These are phyloP conservation scores for Drosophila falleni DNA, from an alignment of 2,888 invertebrate species.

Conservation along the genomic window DNA sequence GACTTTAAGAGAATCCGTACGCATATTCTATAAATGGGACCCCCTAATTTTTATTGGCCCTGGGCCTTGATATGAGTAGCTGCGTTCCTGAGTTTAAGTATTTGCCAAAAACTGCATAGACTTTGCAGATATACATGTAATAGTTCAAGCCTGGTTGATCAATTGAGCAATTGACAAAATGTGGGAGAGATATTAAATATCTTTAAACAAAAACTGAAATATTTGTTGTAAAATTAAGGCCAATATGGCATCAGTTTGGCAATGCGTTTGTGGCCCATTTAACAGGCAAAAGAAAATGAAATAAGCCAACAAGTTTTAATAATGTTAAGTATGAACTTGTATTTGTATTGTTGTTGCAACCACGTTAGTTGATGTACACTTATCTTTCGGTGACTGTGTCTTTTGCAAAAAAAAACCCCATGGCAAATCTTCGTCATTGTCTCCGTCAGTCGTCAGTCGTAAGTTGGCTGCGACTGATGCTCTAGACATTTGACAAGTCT, in stretches of 20 bases:
- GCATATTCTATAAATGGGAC: too few relatives aligned
- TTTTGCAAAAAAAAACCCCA: constrained; percentile 24
- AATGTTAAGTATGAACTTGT: constrained; percentile 14
- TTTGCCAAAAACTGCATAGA: neutral
- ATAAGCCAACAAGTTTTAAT: constrained; percentile 34
- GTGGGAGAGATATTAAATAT: neutral
- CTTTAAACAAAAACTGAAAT: neutral
- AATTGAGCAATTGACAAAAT: neutral
- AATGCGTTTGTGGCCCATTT: constrained; percentile 46
- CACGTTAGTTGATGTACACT: constrained; percentile 27
- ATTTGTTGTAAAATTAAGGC: constrained; percentile 22
- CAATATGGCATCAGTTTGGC: constrained; percentile 23
- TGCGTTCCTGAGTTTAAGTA: too few relatives aligned
- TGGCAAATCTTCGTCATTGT: constrained; percentile 29
- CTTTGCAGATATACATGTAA: neutral
- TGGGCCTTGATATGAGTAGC: too few relatives aligned
- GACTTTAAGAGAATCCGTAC: too few relatives aligned
- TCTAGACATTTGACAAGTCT: constrained; percentile 36
- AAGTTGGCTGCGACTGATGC: constrained; percentile 40
- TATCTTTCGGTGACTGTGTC: constrained; percentile 4
- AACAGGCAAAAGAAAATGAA: constrained; percentile 16
- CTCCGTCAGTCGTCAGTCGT: constrained; percentile 22
- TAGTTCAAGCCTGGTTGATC: neutral
- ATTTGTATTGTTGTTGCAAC: constrained; percentile 18
- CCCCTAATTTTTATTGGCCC: too few relatives aligned